Evolutionary conservation across 2,888 invertebrate species (phyloP), one percentile per base, ranked within the genome.

Genomic region (Hemaris fuciformis): DNA sequence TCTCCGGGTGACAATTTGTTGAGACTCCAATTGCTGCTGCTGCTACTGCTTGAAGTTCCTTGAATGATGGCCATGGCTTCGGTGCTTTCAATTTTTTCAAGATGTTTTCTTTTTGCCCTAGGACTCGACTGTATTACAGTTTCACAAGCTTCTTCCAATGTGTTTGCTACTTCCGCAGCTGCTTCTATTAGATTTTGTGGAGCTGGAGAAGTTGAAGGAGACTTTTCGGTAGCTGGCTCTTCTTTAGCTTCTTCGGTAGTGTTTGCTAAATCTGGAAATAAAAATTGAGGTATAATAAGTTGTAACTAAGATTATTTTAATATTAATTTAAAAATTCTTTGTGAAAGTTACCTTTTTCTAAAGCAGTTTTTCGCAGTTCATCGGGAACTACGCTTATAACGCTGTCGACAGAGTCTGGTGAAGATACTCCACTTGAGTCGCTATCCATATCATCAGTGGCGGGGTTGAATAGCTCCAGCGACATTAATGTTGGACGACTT

Each of bases 371-470:
- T 23, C 87, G 88, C 23, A 93, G 85, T 70, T 95, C 95, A 43
- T 95, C 95, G 8, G 94, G 94, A 15, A 95, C 93, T 0, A 96
- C 96, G 76, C 96, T 96, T 69, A 97, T 97, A 0, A 97, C 97
- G 77, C 97, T 97, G 72, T 97, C 97, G 1, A 96, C 95, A 1
- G 97, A 97, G 80, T 97, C 97, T 1, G 97, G 97, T 0, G 97
- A 97, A 0, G 97, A 97, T 10, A 97, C 96, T 3, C 96, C 96
- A 76, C 97, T 97, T 0, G 97, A 97, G 81, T 98, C 98, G 76
- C 97, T 97, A 81, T 98, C 98, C 84, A 97, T 94, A 76, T 98
- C 98, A 79, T 98, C 98, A 5, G 96, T 97, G 77, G 97, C 98
- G 1, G 98, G 98, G 87, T 98, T 98, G 78, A 97, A 98, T 3